Evolutionary conservation across 2,888 invertebrate genomes (phyloP).

Genomic region (Eristalis pertinax): DNA sequence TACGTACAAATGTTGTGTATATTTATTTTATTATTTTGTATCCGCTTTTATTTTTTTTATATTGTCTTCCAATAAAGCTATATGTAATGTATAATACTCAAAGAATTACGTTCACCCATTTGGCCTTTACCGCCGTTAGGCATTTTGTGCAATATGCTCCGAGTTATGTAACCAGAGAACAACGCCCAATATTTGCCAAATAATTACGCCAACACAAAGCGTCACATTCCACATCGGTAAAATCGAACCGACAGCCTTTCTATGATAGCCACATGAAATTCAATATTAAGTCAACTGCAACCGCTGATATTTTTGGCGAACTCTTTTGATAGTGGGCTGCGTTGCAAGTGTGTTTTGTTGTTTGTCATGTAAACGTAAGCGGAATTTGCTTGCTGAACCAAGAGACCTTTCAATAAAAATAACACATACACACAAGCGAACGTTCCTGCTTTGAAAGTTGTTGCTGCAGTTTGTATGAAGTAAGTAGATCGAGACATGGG

Average conservation of each 20-base stretch:
- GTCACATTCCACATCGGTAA: conserved; percentile 18
- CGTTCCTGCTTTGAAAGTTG: conserved; percentile 34
- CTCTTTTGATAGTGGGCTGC: conserved; percentile 20
- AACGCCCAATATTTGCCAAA: conserved; percentile 41
- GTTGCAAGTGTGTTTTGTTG: neutral
- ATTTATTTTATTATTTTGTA: conserved; percentile 8
- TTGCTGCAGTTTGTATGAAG: conserved; percentile 35
- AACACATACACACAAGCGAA: neutral
- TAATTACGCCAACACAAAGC: conserved; percentile 20
- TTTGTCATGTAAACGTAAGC: conserved; percentile 36
- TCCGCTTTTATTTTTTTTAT: neutral
- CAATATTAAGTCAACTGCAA: conserved; percentile 57
- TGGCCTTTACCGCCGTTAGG: neutral
- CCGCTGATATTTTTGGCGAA: conserved; percentile 33
- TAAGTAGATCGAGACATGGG: conserved; percentile 54
- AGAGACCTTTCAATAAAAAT: conserved; percentile 16
- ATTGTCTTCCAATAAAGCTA: conserved; percentile 11
- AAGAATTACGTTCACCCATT: neutral
- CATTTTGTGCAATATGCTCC: conserved; percentile 28
- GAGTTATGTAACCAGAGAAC: conserved; percentile 31
- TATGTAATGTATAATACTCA: conserved; percentile 21
- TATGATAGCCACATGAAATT: conserved; percentile 34
- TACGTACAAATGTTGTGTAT: conserved; percentile 2
- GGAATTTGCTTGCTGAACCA: conserved; percentile 13
- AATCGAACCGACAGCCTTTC: conserved; percentile 22